A percentile compares a stretch with the other conserved stretches of the same genome.
Conservation (phyloP, 1,140 invertebrate genomes). For the Portunus trituberculatus region DNA sequence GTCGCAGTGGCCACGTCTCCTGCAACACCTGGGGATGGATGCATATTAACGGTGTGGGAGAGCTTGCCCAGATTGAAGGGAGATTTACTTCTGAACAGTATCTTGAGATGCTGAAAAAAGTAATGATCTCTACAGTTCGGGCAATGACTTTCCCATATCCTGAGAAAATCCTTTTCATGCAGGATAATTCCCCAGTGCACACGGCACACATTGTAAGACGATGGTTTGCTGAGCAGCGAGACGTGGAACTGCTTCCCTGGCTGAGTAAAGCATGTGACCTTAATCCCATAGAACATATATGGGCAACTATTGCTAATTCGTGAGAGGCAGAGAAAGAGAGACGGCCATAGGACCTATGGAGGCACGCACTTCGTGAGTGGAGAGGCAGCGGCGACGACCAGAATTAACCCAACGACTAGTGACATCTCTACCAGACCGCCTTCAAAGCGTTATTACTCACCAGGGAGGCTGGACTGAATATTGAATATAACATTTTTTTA, state of each 20-base stretch:
- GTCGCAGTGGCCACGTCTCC: conserved; percentile 18
- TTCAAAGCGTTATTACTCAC: no score
- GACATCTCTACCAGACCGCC: no score
- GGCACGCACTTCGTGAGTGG: no score
- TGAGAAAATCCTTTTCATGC: background rate
- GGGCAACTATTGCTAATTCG: background rate
- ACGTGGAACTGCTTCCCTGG: background rate
- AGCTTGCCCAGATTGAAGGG: background rate
- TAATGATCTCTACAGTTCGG: background rate
- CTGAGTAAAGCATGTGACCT: background rate
- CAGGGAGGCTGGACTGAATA: no score
- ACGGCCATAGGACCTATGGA: no score
- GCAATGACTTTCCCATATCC: background rate
- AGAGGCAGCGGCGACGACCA: no score
- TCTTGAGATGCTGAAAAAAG: background rate
- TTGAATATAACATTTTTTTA: no score
- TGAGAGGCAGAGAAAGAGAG: conserved; percentile 25
- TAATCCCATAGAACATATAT: background rate
- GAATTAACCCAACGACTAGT: no score
- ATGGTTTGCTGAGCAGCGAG: conserved; percentile 35
- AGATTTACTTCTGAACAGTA: conserved; percentile 13
- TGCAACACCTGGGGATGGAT: conserved; percentile 44
- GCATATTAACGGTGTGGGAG: background rate
- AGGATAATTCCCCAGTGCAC: background rate
- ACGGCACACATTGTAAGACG: background rate